These are phyloP conservation scores for Chaetophractus vellerosus DNA, from an alignment of 2,797 vertebrate species.

Conservation along the genomic window DNA sequence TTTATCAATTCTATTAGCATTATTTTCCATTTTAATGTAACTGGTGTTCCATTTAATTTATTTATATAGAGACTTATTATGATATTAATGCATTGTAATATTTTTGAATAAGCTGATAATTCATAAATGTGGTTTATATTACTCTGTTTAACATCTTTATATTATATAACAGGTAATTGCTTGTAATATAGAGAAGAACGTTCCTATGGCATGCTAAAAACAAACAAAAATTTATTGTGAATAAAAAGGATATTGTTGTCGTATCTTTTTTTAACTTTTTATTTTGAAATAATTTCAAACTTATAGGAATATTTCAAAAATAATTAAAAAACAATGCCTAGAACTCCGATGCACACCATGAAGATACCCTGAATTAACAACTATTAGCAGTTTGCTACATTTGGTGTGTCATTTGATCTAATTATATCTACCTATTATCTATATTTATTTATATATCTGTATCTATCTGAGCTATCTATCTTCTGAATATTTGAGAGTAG, in stretches of 20 bases:
- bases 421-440: too few species aligned
- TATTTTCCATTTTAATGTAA: constrained; percentile 22
- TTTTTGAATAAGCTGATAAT: not conserved
- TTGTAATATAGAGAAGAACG: not conserved
- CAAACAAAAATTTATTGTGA: constrained; percentile 15
- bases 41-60: not conserved
- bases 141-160: constrained; percentile 12
- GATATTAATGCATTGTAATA: not conserved
- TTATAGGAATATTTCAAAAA: too few species aligned
- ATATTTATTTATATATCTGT: too few species aligned
- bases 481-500: too few species aligned
- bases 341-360: too few species aligned
- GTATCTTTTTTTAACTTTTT: not conserved
- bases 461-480: too few species aligned
- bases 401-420: too few species aligned
- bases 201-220: not conserved
- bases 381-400: too few species aligned
- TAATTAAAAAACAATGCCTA: too few species aligned
- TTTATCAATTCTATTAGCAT: not conserved
- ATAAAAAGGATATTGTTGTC: not conserved
- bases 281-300: too few species aligned
- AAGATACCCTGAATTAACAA: too few species aligned
- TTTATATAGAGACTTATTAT: not conserved
- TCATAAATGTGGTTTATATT: not conserved
- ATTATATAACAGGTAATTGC: not conserved